Evolutionary conservation across 1,140 invertebrate genomes (phyloP), one percentile per base, ranked within the genome.

Genomic region (Cotesia glomerata): DNA sequence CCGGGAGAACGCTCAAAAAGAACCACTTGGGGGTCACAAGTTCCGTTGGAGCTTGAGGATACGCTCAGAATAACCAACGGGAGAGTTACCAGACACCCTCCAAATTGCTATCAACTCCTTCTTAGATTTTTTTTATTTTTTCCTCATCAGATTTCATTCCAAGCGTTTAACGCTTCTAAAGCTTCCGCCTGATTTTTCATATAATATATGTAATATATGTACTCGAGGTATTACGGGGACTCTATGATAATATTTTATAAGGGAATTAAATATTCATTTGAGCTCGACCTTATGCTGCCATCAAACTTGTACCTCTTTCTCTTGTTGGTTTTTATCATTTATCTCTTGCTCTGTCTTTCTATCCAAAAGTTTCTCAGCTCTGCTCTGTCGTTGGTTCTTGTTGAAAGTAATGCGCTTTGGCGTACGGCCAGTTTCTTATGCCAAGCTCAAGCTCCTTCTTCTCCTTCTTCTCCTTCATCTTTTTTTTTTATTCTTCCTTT

Each of bases 201-300:
- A 1, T 39, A 9, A 45, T 45, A 45, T 26, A 26, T 26, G 1
- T 26, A 26, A 26, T 26, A 45, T 45, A 45, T 45, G 39, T 45
- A 45, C 39, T 45, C 39, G 11, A 45, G 39, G 39, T 7, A 45
- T 45, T 45, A 45, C 7, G 39, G 5, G 39, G 39, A 45, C 8
- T 45, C 8, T 45, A 45, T 45, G 11, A 45, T 45, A 45, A 45
- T 45, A 45, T 45, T 79, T 82, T 81, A 82, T 82, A 79, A 79
- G 74, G 75, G 80, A 82, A 82, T 82, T 82, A 82, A 82, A 82
- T 82, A 82, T 82, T 82, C 81, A 82, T 82, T 82, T 74, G 80
- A 75, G 70, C 76, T 77, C 71, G 70, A 68, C 71, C 69, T 75
- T 68, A 73, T 61, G 58, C 52, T 51, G 52, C 56, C 14, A 26